phyloP scores from a whole-genome alignment of 2,113 vertebrate species.

The Catagonus wagneri region DNA sequence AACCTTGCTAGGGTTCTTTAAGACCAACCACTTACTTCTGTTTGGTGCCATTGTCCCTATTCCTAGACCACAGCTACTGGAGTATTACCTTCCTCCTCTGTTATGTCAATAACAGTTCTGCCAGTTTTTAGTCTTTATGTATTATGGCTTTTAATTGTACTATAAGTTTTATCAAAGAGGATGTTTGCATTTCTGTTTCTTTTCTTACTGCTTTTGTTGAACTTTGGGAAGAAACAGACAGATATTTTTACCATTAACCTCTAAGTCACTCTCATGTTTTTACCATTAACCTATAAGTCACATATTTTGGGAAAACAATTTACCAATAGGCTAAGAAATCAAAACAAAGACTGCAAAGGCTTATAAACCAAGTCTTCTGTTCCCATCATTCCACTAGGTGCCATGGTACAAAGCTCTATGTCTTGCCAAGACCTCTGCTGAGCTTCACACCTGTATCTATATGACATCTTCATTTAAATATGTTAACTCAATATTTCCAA shows the following conservation, averaged over 20 bases:
- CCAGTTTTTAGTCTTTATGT: neutral
- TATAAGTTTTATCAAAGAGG: neutral
- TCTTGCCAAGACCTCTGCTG: neutral
- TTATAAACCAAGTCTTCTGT: neutral
- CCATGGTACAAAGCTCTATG: neutral
- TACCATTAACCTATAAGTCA: neutral
- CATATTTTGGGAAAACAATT: neutral
- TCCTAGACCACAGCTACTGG: neutral
- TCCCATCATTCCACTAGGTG: neutral
- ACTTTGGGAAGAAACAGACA: neutral
- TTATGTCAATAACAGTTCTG: neutral
- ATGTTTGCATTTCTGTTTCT: neutral
- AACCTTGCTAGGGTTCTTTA: neutral
- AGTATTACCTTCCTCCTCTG: neutral
- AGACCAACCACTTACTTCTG: neutral
- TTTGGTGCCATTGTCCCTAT: neutral
- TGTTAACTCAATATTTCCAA: neutral
- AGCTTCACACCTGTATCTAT: neutral
- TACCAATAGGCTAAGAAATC: neutral
- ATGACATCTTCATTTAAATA: neutral
- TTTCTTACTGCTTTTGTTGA: neutral
- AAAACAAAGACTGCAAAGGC: neutral
- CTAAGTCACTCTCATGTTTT: neutral
- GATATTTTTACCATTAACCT: neutral
- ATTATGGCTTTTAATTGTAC: neutral